These are phyloP conservation scores for Etheostoma spectabile DNA, from an alignment of 2,113 vertebrate genomes.

Conservation along the genomic window DNA sequence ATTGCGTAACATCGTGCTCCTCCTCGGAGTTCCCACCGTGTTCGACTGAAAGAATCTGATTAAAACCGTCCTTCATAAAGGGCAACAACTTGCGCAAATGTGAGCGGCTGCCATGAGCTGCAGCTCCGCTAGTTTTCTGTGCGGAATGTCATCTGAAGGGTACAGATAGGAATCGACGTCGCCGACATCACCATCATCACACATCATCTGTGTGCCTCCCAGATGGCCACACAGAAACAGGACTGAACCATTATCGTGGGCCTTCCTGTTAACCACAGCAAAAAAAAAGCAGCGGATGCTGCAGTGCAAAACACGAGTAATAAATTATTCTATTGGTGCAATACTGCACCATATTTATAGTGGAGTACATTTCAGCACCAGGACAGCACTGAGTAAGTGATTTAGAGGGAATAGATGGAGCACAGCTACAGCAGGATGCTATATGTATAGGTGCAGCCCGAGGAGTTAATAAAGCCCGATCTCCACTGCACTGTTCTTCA, in stretches of 20 bases:
- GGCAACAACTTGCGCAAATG: constrained; percentile 24
- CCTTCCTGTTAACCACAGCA: not conserved
- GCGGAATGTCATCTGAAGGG: constrained; percentile 85
- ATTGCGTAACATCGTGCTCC: constrained; percentile 71
- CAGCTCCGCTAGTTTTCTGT: constrained; percentile 26
- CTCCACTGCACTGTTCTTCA: not conserved
- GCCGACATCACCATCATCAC: constrained; percentile 32
- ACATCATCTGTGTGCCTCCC: not conserved
- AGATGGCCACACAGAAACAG: not conserved
- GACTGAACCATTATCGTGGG: not conserved
- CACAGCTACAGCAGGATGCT: not conserved
- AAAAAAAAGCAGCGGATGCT: not conserved
- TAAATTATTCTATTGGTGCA: constrained; percentile 62
- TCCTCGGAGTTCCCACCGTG: constrained; percentile 55
- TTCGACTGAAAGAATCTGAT: constrained; percentile 26
- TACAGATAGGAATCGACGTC: constrained; percentile 58
- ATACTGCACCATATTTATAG: constrained; percentile 55
- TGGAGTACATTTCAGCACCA: constrained; percentile 22
- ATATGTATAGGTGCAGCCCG: not conserved
- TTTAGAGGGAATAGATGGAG: not conserved
- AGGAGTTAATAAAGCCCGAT: not conserved
- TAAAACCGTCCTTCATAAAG: constrained; percentile 17
- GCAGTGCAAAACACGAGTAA: constrained; percentile 5
- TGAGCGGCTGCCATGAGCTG: constrained; percentile 18
- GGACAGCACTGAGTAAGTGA: not conserved